phyloP scores from a whole-genome alignment of 2,888 invertebrate genomes.

The Pemphredon lugubris region DNA sequence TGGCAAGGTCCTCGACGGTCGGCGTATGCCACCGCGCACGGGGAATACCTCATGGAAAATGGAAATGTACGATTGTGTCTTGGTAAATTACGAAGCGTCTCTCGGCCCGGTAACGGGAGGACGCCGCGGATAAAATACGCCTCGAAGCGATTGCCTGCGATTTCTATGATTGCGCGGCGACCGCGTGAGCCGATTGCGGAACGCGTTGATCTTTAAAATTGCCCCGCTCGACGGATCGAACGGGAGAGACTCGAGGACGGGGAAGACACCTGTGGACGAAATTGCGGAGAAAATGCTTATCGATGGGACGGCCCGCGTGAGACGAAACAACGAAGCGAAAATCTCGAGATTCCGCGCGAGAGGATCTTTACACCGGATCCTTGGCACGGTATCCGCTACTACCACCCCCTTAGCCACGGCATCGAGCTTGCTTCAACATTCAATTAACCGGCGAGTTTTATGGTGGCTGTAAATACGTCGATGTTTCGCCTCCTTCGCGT shows the following conservation, averaged over 20 bases:
- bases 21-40: constrained; percentile 34
- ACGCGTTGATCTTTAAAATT: neutral
- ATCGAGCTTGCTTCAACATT: constrained; percentile 56
- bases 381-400: too few relatives aligned
- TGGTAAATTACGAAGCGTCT: constrained; percentile 54
- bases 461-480: constrained; percentile 64
- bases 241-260: neutral
- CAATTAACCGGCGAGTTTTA: constrained; percentile 67
- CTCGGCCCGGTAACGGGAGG: constrained; percentile 31
- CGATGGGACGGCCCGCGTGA: too few relatives aligned
- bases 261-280: too few relatives aligned
- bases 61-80: constrained; percentile 65
- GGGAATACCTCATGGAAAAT: constrained; percentile 62
- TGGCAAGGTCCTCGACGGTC: constrained; percentile 28
- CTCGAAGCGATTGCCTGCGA: constrained; percentile 16
- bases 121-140: constrained; percentile 45
- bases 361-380: neutral
- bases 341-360: constrained; percentile 2
- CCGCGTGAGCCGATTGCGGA: constrained; percentile 35
- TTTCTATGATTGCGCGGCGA: constrained; percentile 40
- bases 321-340: neutral
- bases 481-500: constrained; percentile 51
- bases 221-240: too few relatives aligned
- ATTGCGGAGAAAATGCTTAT: too few relatives aligned
- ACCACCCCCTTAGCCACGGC: constrained; percentile 8